Conservation (phyloP, 37 sponge, comb jelly and placozoan genomes). For the Aphrocallistes beatrix region DNA sequence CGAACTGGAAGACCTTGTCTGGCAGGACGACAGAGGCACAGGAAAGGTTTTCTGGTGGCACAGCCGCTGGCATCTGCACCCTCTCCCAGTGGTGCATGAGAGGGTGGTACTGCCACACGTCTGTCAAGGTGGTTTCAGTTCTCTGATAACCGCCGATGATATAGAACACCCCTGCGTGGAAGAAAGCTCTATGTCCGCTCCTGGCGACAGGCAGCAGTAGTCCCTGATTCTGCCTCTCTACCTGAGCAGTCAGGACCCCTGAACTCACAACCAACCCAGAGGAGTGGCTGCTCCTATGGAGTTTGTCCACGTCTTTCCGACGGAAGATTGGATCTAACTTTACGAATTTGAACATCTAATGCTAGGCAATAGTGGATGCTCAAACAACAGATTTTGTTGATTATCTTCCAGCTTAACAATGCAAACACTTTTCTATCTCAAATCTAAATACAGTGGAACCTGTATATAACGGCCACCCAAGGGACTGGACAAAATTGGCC, state of each 20-base stretch:
- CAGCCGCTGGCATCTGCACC: background rate
- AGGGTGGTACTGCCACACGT: background rate
- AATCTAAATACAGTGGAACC: too few relatives aligned
- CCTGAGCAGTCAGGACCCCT: background rate
- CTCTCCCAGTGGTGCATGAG: constrained; percentile 17
- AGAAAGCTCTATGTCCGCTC: background rate
- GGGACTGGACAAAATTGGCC: too few relatives aligned
- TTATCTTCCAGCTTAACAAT: too few relatives aligned
- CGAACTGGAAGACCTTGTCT: background rate
- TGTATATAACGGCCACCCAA: too few relatives aligned
- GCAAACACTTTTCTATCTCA: too few relatives aligned
- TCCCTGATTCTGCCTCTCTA: background rate
- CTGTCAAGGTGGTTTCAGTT: background rate
- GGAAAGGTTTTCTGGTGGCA: background rate
- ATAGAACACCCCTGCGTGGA: background rate
- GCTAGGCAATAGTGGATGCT: too few relatives aligned
- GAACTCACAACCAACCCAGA: background rate
- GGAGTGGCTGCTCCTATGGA: background rate
- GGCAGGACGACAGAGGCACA: background rate
- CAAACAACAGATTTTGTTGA: too few relatives aligned
- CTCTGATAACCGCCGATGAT: background rate
- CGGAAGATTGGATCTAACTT: background rate
- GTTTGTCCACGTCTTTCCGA: background rate
- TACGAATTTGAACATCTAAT: background rate
- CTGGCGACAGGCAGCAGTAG: background rate